These are phyloP conservation scores for Chauna torquata DNA, from an alignment of 2,113 vertebrate species.

Conservation along the genomic window DNA sequence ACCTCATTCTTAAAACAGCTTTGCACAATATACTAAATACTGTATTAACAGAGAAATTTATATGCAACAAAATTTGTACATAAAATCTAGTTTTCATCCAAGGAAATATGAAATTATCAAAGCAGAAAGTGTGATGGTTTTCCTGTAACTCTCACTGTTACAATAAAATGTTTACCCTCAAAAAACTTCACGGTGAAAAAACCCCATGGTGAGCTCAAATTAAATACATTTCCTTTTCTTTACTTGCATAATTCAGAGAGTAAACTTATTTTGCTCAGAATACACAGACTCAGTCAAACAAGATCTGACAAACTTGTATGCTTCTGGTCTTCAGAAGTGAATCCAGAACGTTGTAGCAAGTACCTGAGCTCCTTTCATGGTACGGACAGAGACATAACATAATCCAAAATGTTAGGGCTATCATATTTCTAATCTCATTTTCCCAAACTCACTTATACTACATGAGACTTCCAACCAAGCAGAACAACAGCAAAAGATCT, in stretches of 20 bases:
- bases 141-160: not conserved
- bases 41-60: not conserved
- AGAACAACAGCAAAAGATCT: not conserved
- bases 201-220: not conserved
- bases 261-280: not conserved
- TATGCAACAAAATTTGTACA: not conserved
- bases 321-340: not conserved
- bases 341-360: not conserved
- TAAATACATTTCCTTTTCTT: not conserved
- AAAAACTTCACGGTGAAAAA: not conserved
- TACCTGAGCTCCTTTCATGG: not conserved
- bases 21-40: not conserved
- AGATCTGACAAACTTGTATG: not conserved
- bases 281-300: not conserved
- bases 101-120: not conserved
- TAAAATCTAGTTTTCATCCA: not conserved
- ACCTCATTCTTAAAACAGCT: not conserved
- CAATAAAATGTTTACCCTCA: not conserved
- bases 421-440: not conserved
- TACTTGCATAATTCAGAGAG: not conserved
- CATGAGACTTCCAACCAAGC: not conserved
- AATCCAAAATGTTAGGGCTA: fast-evolving
- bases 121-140: not conserved
- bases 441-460: not conserved
- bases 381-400: not conserved